These are phyloP conservation scores for Drosophila testacea DNA, from an alignment of 2,888 invertebrate species.

Conservation along the genomic window DNA sequence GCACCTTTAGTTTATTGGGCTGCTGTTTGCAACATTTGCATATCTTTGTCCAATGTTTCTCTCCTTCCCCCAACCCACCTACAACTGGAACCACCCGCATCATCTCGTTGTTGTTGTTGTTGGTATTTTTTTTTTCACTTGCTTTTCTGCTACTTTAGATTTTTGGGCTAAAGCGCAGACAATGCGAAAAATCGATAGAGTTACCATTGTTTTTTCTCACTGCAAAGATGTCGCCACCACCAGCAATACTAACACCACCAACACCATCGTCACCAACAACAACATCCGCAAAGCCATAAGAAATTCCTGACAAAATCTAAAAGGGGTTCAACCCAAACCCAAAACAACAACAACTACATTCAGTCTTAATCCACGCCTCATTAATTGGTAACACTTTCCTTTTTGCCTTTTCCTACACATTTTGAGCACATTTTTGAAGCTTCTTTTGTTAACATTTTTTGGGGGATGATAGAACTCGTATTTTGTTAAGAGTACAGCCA, in stretches of 20 bases:
- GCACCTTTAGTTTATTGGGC: conserved; percentile 19
- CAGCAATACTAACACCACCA: conserved; percentile 23
- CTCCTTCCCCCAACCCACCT: not conserved
- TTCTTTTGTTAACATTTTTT: conserved; percentile 34
- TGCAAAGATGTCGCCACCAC: conserved; percentile 60
- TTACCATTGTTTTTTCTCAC: conserved; percentile 65
- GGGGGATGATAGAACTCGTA: conserved; percentile 25
- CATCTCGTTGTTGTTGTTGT: conserved; percentile 25
- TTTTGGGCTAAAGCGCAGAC: conserved; percentile 72
- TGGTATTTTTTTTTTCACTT: conserved; percentile 31
- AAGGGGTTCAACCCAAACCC: conserved; percentile 34
- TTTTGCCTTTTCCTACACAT: conserved; percentile 26
- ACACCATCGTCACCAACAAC: conserved; percentile 7
- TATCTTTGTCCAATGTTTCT: conserved; percentile 62
- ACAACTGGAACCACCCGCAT: conserved; percentile 53
- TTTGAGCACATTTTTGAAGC: conserved; percentile 33
- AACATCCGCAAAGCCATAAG: conserved; percentile 24
- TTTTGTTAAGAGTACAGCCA: conserved; percentile 44
- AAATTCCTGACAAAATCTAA: conserved; percentile 34
- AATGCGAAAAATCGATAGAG: conserved; percentile 79
- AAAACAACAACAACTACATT: conserved; percentile 6
- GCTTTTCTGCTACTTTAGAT: conserved; percentile 73
- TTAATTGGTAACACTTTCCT: conserved; percentile 63
- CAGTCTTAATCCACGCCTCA: conserved; percentile 58
- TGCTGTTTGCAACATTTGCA: conserved; percentile 73